Evolutionary conservation across 92 coral and sea anemone species (phyloP), one percentile per base, ranked within the genome.

Genomic region (Siderastrea radians): DNA sequence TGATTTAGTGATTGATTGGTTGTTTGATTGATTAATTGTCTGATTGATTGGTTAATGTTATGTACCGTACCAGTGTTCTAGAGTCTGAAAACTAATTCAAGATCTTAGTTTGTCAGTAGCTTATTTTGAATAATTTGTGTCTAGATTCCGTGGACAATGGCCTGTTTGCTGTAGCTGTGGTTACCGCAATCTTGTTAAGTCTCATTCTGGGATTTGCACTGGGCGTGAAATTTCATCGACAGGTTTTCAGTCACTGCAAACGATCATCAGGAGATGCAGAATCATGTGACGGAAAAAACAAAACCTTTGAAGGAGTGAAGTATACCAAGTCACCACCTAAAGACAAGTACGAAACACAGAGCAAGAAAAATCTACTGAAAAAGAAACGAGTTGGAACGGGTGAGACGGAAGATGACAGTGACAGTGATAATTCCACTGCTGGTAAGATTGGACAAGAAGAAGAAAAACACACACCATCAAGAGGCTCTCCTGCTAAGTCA

Each of bases 261-360:
- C 65, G 72, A 8, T 58, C 86, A 17, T 57, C 85, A 8, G 76
- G 72, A 1, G 92, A 86, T 73, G 45, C 84, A 46, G 92, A 94
- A 50, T 10, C 70, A 2, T 63, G 74, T 49, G 94, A 87, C 13
- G 87, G 94, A 16, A 88, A 83, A 72, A 85, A 86, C 68, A 90
- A 71, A 48, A 65, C 80, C 62, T 38, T 86, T 57, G 75, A 61
- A 55, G 91, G 85, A 73, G 86, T 95, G 0, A 95, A 87, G 60
- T 95, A 91, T 75, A 92, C 83, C 44, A 95, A 89, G 63, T 95
- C 98, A n/a, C 98, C 98, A 10, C 86, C 93, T 5, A 74, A 74
- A 49, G 91, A 81, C 49, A 83, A 84, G 50, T 53, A 69, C 60
- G 77, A 55, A 50, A 11, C 79, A 11, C 90, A 92, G n/a, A 87